phyloP scores from a whole-genome alignment of 2,888 invertebrate species.

The Pterostichus madidus region DNA sequence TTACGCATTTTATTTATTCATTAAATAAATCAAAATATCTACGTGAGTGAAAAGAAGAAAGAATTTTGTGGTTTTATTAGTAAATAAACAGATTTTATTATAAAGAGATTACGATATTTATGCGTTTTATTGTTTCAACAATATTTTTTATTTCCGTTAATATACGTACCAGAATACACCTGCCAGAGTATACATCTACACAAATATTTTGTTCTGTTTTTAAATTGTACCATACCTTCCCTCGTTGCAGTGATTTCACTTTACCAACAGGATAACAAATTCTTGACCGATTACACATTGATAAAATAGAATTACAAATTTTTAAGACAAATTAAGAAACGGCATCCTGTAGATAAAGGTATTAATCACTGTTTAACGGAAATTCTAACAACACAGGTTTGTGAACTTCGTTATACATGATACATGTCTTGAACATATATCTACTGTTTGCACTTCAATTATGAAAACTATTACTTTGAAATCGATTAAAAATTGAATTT shows the following conservation, averaged over 20 bases:
- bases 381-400: slow-evolving; percentile 58
- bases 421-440: slow-evolving; percentile 56
- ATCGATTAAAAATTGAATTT: background rate
- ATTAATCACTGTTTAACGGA: slow-evolving; percentile 60
- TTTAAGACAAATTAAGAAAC: background rate
- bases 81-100: slow-evolving; percentile 11
- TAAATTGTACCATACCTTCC: slow-evolving; percentile 71
- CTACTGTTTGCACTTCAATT: slow-evolving; percentile 39
- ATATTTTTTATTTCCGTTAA: slow-evolving; percentile 52
- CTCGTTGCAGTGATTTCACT: slow-evolving; percentile 69
- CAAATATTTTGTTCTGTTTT: slow-evolving; percentile 66
- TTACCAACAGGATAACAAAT: slow-evolving; percentile 23
- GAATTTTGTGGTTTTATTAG: slow-evolving; percentile 54
- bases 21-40: slow-evolving; percentile 36
- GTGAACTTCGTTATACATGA: slow-evolving; percentile 21
- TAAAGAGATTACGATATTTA: slow-evolving; percentile 11
- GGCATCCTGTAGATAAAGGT: slow-evolving; percentile 13
- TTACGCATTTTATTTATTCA: slow-evolving; percentile 40
- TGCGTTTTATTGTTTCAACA: slow-evolving; percentile 28
- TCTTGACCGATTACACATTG: too few relatives aligned
- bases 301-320: too few relatives aligned
- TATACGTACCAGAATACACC: slow-evolving; percentile 71
- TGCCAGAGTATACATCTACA: slow-evolving; percentile 69
- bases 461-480: background rate
- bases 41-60: slow-evolving; percentile 31